These are phyloP conservation scores for Aphaenogaster ashmeadi DNA, from an alignment of 1,140 invertebrate genomes.

Conservation along the genomic window DNA sequence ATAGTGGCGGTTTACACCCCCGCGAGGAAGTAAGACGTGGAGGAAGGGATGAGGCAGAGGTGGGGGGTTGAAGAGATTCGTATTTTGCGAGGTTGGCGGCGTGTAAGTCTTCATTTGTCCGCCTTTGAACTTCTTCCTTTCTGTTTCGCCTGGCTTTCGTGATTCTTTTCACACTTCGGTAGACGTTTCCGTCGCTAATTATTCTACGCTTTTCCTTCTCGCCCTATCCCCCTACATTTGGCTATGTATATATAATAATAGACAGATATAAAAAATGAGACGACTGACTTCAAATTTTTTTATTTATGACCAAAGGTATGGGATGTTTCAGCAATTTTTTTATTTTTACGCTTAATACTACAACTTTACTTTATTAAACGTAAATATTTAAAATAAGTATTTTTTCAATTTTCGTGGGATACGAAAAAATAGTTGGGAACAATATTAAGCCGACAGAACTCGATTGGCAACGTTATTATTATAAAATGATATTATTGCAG, in stretches of 20 bases:
- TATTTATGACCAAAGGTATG: background rate
- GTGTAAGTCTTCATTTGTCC: slow-evolving; percentile 78
- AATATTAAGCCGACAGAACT: background rate
- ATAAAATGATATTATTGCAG: background rate
- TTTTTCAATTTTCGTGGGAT: background rate
- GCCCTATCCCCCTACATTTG: background rate
- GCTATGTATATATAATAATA: background rate
- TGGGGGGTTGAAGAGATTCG: slow-evolving; percentile 30
- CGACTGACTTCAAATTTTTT: background rate
- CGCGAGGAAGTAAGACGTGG: slow-evolving; percentile 67
- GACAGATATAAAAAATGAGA: background rate
- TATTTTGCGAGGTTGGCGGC: slow-evolving; percentile 56
- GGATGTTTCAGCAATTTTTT: background rate
- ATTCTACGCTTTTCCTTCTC: slow-evolving; percentile 44
- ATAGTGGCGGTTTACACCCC: background rate
- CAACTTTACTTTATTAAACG: background rate
- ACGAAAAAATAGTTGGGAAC: background rate
- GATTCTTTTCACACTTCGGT: slow-evolving; percentile 77
- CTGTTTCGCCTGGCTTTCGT: slow-evolving; percentile 45
- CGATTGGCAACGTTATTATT: background rate
- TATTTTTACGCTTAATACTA: background rate
- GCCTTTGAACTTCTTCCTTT: slow-evolving; percentile 63
- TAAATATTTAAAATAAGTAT: slow-evolving; percentile 21
- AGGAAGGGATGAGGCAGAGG: background rate
- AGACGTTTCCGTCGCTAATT: slow-evolving; percentile 80